A percentile compares a stretch with the other conserved stretches of the same genome.
Evolutionary conservation across 2,888 invertebrate genomes (phyloP).

Genomic region (Tuberolachnus salignus): DNA sequence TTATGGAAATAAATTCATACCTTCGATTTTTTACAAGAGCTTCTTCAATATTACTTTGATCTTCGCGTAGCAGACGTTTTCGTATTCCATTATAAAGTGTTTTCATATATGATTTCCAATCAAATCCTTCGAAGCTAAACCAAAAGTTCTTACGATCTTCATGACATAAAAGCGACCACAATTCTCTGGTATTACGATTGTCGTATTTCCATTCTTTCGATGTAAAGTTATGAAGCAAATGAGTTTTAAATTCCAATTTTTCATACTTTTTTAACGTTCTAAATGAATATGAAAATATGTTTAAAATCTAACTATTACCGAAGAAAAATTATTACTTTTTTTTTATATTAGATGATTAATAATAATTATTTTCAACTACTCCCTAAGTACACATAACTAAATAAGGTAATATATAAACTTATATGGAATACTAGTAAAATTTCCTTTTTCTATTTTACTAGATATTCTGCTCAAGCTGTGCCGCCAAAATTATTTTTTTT

Average conservation of each 20-base stretch:
- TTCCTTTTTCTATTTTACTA: no score
- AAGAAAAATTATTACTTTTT: no score
- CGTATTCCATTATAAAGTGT: background rate
- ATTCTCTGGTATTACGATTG: slow-evolving; percentile 2
- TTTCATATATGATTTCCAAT: background rate
- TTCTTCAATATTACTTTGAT: background rate
- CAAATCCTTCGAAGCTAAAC: background rate
- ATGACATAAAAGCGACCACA: slow-evolving; percentile 20
- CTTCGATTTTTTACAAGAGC: background rate
- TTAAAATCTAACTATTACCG: no score
- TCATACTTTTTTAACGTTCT: slow-evolving; percentile 1
- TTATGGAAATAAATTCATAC: background rate
- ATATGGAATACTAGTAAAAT: no score
- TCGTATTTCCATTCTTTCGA: slow-evolving; percentile 15
- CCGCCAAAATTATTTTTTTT: no score
- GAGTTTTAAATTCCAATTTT: background rate
- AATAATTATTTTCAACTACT: no score
- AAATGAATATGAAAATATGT: background rate
- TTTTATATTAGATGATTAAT: no score
- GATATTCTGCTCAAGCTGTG: no score
- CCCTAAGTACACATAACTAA: no score
- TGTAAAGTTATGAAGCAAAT: background rate
- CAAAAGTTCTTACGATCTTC: slow-evolving; percentile 3
- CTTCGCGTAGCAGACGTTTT: slow-evolving; percentile 12
- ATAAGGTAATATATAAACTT: no score